A percentile compares a stretch with the other conserved stretches of the same genome.
phyloP scores from a whole-genome alignment of 1,140 invertebrate genomes.

The Platyscapa corneri region DNA sequence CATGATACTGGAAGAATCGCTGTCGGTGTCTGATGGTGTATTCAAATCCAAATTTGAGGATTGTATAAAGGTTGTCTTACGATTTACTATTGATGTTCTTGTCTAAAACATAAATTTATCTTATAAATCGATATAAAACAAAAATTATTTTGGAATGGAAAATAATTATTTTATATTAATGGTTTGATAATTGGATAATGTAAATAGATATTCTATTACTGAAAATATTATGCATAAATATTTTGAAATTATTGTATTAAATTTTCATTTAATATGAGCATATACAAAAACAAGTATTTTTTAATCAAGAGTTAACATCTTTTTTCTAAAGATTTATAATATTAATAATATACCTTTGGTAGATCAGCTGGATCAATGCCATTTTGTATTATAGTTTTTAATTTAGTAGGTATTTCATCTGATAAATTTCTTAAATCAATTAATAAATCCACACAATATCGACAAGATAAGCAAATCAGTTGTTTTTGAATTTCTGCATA shows the following conservation, averaged over 20 bases:
- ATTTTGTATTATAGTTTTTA: slow-evolving; percentile 54
- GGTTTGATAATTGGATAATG: too few species aligned
- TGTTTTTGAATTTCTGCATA: slow-evolving; percentile 41
- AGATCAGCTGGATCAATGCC: slow-evolving; percentile 56
- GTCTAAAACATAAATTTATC: slow-evolving; percentile 55
- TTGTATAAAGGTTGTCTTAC: slow-evolving; percentile 64
- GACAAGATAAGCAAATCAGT: slow-evolving; percentile 67
- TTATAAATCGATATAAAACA: neutral
- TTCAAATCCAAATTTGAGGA: slow-evolving; percentile 53
- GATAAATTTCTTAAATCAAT: slow-evolving; percentile 65
- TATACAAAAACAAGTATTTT: too few species aligned
- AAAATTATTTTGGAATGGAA: too few species aligned
- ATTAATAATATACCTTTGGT: slow-evolving; percentile 61
- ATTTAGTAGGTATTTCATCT: slow-evolving; percentile 55
- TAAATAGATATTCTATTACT: too few species aligned
- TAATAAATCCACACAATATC: slow-evolving; percentile 69
- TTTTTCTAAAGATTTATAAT: neutral
- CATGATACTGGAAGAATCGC: slow-evolving; percentile 54
- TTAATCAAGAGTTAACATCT: neutral
- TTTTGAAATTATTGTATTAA: too few species aligned
- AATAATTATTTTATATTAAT: too few species aligned
- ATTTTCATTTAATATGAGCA: too few species aligned
- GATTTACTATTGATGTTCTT: slow-evolving; percentile 62
- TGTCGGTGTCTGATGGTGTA: slow-evolving; percentile 56
- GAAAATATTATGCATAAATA: too few species aligned